Conservation (phyloP, 2,113 vertebrate genomes). For the Microcebus griseorufus region DNA sequence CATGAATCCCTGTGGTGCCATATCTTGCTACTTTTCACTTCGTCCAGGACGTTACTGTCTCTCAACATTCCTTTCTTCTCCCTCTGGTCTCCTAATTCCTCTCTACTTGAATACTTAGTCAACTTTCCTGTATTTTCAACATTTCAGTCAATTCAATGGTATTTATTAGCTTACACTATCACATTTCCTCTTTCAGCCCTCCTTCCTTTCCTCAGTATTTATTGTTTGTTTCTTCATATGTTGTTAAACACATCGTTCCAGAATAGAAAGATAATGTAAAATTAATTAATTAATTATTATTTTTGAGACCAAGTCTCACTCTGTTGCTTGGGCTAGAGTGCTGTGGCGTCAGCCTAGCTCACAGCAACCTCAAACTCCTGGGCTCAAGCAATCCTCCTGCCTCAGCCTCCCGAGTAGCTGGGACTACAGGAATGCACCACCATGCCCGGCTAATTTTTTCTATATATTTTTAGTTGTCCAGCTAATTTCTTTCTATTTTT, state of each 20-base stretch:
- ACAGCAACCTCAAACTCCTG: too few species aligned
- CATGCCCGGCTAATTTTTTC: too few species aligned
- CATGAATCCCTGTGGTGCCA: neutral
- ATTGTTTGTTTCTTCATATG: neutral
- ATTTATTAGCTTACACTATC: neutral
- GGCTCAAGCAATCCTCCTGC: too few species aligned
- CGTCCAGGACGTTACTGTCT: neutral
- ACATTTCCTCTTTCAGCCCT: neutral
- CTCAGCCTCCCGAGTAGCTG: too few species aligned
- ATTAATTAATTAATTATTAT: too few species aligned
- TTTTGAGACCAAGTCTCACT: too few species aligned
- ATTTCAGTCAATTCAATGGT: neutral
- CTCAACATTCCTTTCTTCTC: neutral
- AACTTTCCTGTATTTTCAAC: neutral
- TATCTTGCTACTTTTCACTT: neutral
- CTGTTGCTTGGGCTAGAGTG: too few species aligned
- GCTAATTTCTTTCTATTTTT: too few species aligned
- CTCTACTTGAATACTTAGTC: neutral
- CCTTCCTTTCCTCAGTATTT: neutral
- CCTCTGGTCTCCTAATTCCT: neutral
- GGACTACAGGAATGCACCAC: too few species aligned
- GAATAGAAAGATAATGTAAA: neutral
- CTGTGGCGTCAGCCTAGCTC: too few species aligned
- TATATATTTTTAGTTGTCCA: too few species aligned
- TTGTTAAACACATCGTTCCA: neutral